Evolutionary conservation across 2,113 vertebrate species (phyloP).

Genomic region (Labeo rohita): DNA sequence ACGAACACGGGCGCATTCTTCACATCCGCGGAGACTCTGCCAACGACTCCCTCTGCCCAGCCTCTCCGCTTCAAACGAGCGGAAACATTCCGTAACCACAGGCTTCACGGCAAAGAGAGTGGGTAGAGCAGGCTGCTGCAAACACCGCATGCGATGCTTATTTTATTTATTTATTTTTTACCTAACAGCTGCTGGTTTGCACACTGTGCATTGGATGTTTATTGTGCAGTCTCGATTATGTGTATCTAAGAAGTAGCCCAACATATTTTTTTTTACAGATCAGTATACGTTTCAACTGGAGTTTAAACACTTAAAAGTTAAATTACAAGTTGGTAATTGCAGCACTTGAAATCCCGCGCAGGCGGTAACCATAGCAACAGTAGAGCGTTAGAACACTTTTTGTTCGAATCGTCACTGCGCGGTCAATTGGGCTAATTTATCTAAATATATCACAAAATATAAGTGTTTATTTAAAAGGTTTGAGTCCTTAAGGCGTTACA

Average conservation of each 20-base stretch:
- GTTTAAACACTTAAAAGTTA: slow-evolving; percentile 4
- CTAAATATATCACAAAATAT: neutral
- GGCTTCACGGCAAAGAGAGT: slow-evolving; percentile 23
- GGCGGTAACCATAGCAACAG: neutral
- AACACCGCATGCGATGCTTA: slow-evolving; percentile 4
- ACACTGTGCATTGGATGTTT: neutral
- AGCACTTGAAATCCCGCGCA: neutral
- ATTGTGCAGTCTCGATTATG: neutral
- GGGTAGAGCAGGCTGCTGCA: slow-evolving; percentile 2
- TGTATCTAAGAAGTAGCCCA: neutral
- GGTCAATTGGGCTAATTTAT: neutral
- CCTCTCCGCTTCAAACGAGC: slow-evolving; percentile 46
- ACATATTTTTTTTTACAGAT: neutral
- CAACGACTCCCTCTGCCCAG: slow-evolving; percentile 42
- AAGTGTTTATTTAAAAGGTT: neutral
- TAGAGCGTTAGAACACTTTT: neutral
- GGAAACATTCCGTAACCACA: slow-evolving; percentile 45
- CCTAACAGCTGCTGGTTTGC: neutral
- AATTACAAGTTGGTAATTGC: neutral
- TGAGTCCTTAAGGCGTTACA: too few species aligned
- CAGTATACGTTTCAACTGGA: neutral
- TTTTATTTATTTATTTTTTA: neutral
- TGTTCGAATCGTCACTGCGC: neutral
- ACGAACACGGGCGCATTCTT: slow-evolving; percentile 49
- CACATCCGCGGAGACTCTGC: slow-evolving; percentile 13